Evolutionary conservation across 2,888 invertebrate genomes (phyloP), one percentile per base, ranked within the genome.

Genomic region (Muschampia plurimacula): DNA sequence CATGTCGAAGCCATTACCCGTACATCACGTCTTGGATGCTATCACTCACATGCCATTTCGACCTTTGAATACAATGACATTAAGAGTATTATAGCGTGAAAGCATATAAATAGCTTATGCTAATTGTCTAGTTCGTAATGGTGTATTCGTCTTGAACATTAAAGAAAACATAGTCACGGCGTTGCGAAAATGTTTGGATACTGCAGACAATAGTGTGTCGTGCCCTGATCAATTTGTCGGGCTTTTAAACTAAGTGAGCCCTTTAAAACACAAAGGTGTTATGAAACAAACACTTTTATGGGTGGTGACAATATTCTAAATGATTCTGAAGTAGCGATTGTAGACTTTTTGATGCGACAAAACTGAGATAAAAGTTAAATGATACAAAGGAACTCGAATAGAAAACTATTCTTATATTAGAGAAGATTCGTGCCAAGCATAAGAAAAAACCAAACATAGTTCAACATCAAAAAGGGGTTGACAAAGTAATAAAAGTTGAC

Each of bases 121-220:
- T 69, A 69, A 69, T 69, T 68, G 57, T 60, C 15, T 64, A 36
- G 55, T 32, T 65, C 57, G 57, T 70, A 67, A 67, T 67, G 32
- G 41, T 67, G 32, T 66, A 22, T 59, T 57, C 59, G 67, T 44
- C 44, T 67, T 28, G 57, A 44, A 41, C 49, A 65, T 49, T 65
- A 65, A 44, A 32, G 8, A 13, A 67, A 57, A 67, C 67, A 67
- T 59, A 12, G 36, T 15, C 28, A 46, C 46, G 32, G n/a, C 36
- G 71, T 71, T 71, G 66, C 66, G 57, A 66, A 66, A 71, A 66
- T 49, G 71, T 71, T 71, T 66, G 49, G 60, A 49, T 60, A 55
- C 55, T 13, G 28, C 36, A 49, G 52, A 44, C 28, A 52, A 59
- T 69, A 52, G 39, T 66, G 39, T 66, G 71, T 71, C 71, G 66